These are phyloP conservation scores for Rostratula benghalensis DNA, from an alignment of 2,113 vertebrate genomes.

Conservation along the genomic window DNA sequence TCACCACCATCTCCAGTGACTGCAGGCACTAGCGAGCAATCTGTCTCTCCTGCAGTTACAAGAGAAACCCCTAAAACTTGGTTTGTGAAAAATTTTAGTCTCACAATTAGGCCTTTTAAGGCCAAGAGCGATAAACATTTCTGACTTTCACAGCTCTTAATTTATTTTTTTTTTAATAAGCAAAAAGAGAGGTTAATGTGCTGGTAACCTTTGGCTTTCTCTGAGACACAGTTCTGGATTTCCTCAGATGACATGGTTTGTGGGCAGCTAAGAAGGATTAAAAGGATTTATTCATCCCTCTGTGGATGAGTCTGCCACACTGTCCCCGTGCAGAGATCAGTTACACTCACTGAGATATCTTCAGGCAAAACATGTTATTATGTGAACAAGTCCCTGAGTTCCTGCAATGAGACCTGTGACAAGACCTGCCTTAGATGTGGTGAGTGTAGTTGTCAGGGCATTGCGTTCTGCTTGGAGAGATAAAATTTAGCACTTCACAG, in stretches of 20 bases:
- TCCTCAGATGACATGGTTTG: background rate
- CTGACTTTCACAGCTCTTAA: background rate
- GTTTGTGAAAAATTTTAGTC: background rate
- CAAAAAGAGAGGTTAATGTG: background rate
- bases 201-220: background rate
- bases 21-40: rapidly evolving
- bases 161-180: background rate
- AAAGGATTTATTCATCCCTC: background rate
- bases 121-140: background rate
- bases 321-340: background rate
- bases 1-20: background rate
- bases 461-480: background rate
- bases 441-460: background rate
- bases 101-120: background rate
- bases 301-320: background rate
- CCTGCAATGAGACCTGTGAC: background rate
- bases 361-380: background rate
- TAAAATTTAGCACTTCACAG: background rate
- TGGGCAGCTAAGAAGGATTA: conserved; percentile 13
- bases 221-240: background rate
- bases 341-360: background rate
- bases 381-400: background rate
- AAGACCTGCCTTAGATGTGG: background rate
- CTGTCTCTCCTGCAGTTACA: background rate
- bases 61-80: background rate